These are phyloP conservation scores for Eulemur rufifrons DNA, from an alignment of 2,113 vertebrate genomes.

Conservation along the genomic window DNA sequence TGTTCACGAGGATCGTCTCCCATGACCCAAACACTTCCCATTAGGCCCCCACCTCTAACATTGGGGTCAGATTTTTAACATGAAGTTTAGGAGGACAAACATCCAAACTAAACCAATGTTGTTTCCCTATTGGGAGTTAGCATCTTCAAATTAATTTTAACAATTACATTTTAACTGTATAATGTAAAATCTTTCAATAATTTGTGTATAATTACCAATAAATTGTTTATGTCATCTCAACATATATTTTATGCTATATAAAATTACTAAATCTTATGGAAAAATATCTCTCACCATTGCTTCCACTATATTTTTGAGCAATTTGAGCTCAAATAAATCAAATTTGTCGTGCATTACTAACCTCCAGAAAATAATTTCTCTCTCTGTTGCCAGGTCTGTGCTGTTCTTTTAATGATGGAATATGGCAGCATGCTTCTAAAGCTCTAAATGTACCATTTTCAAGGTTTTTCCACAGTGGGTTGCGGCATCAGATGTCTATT, in stretches of 20 bases:
- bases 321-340: not conserved
- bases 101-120: not conserved
- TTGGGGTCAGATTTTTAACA: not conserved
- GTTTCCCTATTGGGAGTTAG: not conserved
- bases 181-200: not conserved
- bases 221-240: not conserved
- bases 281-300: not conserved
- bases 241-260: not conserved
- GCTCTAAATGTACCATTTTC: not conserved
- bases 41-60: not conserved
- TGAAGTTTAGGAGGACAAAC: not conserved
- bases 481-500: slow-evolving; percentile 16
- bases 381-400: not conserved
- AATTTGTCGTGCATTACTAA: not conserved
- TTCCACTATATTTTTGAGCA: not conserved
- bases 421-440: not conserved
- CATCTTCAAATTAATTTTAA: slow-evolving; percentile 17
- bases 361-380: not conserved
- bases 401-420: slow-evolving; percentile 1
- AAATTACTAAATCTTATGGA: not conserved
- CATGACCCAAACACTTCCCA: not conserved
- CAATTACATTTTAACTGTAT: not conserved
- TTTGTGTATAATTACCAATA: slow-evolving; percentile 11
- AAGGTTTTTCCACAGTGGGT: slow-evolving; percentile 29
- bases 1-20: not conserved